A percentile compares a stretch with the other conserved stretches of the same genome.
phyloP scores from a whole-genome alignment of 2,797 vertebrate species.

The Parauchenoglanis punctatus region DNA sequence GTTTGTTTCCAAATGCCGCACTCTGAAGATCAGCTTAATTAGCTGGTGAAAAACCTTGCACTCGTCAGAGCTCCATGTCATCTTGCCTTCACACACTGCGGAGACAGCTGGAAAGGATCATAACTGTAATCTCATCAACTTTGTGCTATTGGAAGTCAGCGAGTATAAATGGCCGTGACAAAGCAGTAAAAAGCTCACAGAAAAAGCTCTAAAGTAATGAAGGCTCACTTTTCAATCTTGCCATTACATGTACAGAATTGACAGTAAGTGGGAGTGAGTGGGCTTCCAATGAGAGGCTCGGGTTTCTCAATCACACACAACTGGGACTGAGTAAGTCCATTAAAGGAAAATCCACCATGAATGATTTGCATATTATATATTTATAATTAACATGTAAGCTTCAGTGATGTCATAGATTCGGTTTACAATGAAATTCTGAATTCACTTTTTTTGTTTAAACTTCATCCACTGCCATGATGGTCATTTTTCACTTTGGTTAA shows the following conservation, averaged over 20 bases:
- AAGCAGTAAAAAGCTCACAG: not conserved
- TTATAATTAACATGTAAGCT: not conserved
- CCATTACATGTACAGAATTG: constrained; percentile 22
- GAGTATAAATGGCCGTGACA: constrained; percentile 18
- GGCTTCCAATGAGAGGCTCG: constrained; percentile 14
- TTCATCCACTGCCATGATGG: not conserved
- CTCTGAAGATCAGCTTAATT: constrained; percentile 49
- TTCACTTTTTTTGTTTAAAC: not conserved
- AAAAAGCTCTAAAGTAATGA: constrained; percentile 5
- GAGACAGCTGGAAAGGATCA: constrained; percentile 8
- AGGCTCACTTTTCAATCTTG: constrained; percentile 10
- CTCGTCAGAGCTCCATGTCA: constrained; percentile 25
- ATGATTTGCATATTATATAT: not conserved
- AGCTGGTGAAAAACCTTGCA: constrained; percentile 40
- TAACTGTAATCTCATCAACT: not conserved
- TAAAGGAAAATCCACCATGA: not conserved
- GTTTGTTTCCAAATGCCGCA: constrained; percentile 47
- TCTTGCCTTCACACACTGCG: constrained; percentile 15
- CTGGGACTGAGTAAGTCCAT: constrained; percentile 6
- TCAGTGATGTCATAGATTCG: not conserved
- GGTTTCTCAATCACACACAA: constrained; percentile 33
- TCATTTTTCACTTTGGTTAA: not conserved
- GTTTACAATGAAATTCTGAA: not conserved
- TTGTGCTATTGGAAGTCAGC: constrained; percentile 29
- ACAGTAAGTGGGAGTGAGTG: constrained; percentile 23